These are phyloP conservation scores for Botia almorhae DNA, from an alignment of 2,797 vertebrate genomes.

Conservation along the genomic window DNA sequence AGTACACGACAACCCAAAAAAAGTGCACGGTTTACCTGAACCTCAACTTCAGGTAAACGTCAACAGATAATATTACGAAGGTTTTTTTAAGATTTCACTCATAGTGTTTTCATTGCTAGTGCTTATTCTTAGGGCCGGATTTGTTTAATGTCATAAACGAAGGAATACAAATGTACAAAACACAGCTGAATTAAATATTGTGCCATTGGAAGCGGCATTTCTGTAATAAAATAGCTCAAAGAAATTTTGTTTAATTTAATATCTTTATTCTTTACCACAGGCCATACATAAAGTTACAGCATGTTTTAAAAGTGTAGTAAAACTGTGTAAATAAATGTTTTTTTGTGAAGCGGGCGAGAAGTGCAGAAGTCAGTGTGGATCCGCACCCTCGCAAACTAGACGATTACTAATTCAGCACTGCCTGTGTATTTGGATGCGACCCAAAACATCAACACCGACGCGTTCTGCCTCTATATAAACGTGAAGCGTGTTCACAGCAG, in stretches of 20 bases:
- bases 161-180: background rate
- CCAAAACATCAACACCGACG: constrained; percentile 47
- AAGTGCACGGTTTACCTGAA: background rate
- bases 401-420: constrained; percentile 70
- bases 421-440: constrained; percentile 64
- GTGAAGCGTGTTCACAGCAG: constrained; percentile 1
- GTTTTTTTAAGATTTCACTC: background rate
- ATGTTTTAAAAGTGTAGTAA: background rate
- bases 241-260: no score
- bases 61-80: background rate
- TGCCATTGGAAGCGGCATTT: background rate
- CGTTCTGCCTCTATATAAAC: constrained; percentile 68
- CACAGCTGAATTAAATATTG: background rate
- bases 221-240: background rate
- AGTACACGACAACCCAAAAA: background rate
- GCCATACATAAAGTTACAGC: background rate
- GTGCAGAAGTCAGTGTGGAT: constrained; percentile 18
- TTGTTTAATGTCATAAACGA: background rate
- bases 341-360: constrained; percentile 51
- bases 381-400: constrained; percentile 50
- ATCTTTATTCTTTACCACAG: background rate
- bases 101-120: background rate
- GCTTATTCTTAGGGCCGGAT: background rate
- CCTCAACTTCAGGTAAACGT: background rate
- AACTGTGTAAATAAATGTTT: constrained; percentile 49